Conservation (phyloP, 2,797 vertebrate genomes). For the Anguilla obscura region DNA sequence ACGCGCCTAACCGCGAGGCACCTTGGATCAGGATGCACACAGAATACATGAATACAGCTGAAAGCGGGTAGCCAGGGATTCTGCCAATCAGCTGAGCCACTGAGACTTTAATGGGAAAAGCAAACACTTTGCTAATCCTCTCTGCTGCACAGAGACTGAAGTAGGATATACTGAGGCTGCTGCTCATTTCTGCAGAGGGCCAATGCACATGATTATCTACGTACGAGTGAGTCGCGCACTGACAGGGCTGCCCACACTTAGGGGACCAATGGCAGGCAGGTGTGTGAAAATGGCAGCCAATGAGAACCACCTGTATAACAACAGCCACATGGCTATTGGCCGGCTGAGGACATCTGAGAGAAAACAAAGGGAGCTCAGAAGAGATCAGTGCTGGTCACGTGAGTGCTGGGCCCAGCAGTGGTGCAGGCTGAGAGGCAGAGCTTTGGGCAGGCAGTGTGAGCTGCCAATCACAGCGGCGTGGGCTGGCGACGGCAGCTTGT, state of each 20-base stretch:
- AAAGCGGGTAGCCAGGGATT: background rate
- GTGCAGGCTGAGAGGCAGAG: background rate
- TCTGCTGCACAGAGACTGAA: background rate
- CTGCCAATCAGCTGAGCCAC: background rate
- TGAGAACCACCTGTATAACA: background rate
- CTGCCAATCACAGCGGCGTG: background rate
- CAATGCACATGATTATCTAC: background rate
- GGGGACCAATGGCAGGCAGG: background rate
- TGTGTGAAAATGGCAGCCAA: background rate
- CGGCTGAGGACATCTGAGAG: background rate
- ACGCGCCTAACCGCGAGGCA: background rate
- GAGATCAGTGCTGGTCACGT: background rate
- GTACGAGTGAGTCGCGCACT: background rate
- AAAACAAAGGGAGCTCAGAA: background rate
- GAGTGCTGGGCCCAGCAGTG: background rate
- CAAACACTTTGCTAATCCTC: conserved; percentile 10
- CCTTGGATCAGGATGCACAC: background rate
- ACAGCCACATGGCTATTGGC: background rate
- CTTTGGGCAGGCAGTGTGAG: background rate
- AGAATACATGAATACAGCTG: background rate
- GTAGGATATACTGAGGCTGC: conserved; percentile 26
- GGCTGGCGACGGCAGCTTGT: background rate
- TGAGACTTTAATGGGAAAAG: background rate
- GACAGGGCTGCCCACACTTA: background rate
- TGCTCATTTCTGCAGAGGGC: background rate